Percentiles rank a stretch among this genome's conserved stretches.
Conservation (phyloP, 2,113 vertebrate genomes). For the Platichthys stellatus region DNA sequence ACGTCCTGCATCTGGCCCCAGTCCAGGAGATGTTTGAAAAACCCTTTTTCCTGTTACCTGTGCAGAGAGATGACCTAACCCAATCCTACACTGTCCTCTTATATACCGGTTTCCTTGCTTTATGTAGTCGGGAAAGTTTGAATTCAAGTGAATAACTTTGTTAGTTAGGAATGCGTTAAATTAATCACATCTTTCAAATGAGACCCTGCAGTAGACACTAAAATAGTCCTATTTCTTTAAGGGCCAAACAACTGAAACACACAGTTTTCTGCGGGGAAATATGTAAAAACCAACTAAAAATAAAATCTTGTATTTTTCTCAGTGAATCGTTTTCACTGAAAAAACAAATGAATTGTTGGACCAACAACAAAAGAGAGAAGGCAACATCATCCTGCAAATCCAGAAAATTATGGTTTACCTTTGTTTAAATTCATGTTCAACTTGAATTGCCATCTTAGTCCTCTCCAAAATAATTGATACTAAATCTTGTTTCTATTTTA, state of each 20-base stretch:
- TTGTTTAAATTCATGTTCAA: slow-evolving; percentile 3
- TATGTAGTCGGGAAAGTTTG: neutral
- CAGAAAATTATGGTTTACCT: neutral
- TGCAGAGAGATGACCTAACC: neutral
- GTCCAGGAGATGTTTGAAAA: neutral
- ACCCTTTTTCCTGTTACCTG: neutral
- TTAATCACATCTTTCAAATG: slow-evolving; percentile 13
- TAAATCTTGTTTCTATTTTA: slow-evolving; percentile 26
- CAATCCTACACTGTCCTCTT: no score
- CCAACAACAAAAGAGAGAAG: neutral
- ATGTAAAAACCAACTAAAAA: no score
- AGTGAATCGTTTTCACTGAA: no score
- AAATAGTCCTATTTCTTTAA: no score
- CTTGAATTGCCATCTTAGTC: neutral
- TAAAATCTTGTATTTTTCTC: no score
- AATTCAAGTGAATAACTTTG: neutral
- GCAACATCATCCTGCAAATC: neutral
- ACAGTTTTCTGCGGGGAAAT: no score
- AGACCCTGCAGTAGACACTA: neutral
- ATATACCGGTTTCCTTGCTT: neutral
- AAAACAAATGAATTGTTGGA: neutral
- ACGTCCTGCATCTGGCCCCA: neutral
- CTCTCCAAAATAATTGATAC: slow-evolving; percentile 1
- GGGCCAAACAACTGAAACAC: neutral
- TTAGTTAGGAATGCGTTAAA: neutral